Evolutionary conservation across 1,140 invertebrate genomes (phyloP).

Genomic region (Procambarus clarkii): DNA sequence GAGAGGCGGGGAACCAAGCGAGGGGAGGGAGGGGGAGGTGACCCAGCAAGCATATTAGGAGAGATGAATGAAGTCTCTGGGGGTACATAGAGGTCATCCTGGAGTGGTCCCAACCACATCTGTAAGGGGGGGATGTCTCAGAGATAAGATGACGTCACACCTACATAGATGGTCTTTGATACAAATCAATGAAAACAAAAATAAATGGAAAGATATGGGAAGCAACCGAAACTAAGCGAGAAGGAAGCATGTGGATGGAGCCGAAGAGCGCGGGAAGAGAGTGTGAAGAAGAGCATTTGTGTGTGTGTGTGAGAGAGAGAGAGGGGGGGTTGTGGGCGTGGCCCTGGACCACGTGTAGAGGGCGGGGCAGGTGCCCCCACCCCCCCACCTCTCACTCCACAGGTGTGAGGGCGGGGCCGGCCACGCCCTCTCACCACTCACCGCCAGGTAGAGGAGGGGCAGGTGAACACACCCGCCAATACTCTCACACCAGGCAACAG

Average conservation of each 20-base stretch:
- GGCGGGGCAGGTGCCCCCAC: slow-evolving; percentile 9
- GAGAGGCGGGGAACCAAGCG: too few species aligned
- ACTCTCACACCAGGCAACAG: slow-evolving; percentile 33
- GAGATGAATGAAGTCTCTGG: too few species aligned
- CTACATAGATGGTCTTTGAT: too few species aligned
- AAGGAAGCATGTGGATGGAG: slow-evolving; percentile 15
- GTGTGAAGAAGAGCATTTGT: background rate
- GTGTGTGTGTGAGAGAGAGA: slow-evolving; percentile 28
- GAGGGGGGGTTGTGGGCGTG: slow-evolving; percentile 14
- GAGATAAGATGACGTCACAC: too few species aligned
- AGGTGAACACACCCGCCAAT: slow-evolving; percentile 11
- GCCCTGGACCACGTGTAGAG: slow-evolving; percentile 8
- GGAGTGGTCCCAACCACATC: too few species aligned
- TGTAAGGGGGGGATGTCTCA: too few species aligned
- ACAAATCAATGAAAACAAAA: too few species aligned
- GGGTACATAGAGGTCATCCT: too few species aligned
- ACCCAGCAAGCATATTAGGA: too few species aligned
- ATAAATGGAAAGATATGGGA: background rate
- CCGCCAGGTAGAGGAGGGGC: slow-evolving; percentile 30
- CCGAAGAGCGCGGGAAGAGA: slow-evolving; percentile 2
- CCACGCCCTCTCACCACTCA: slow-evolving; percentile 21
- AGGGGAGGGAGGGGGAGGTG: too few species aligned
- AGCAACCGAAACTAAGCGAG: background rate
- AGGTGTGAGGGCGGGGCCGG: slow-evolving; percentile 33
- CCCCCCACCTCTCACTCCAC: background rate